Evolutionary conservation across 2,113 vertebrate species (phyloP).

Genomic region (Eurystomus gularis): DNA sequence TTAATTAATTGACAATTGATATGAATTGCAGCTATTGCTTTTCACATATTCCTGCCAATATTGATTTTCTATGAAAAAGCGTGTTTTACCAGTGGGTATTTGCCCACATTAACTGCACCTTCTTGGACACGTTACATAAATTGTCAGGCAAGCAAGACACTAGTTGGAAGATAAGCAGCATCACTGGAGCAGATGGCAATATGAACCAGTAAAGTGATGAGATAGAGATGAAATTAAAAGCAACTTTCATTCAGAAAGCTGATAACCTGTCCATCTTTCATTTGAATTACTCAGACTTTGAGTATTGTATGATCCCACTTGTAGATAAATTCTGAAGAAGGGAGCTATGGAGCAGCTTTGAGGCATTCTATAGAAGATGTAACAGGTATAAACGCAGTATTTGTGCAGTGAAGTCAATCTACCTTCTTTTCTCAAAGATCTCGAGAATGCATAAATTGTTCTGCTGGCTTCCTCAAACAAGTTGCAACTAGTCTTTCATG

Average conservation of each 20-base stretch:
- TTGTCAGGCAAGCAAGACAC: neutral
- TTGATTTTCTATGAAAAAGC: neutral
- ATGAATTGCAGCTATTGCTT: neutral
- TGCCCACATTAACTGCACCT: neutral
- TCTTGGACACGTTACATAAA: neutral
- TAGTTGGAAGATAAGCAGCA: neutral
- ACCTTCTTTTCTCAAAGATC: neutral
- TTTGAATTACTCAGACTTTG: neutral
- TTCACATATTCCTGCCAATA: neutral
- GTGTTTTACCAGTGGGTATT: neutral
- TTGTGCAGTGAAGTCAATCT: neutral
- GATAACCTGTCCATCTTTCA: neutral
- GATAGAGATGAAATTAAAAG: neutral
- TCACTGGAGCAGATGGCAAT: neutral
- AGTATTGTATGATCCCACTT: fast-evolving
- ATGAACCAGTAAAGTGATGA: neutral
- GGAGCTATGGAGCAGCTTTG: neutral
- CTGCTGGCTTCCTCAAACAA: neutral
- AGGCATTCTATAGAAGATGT: neutral
- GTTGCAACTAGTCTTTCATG: constrained; percentile 3
- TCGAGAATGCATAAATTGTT: neutral
- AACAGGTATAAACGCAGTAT: neutral
- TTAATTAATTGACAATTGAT: neutral
- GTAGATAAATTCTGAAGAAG: neutral
- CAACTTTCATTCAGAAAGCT: neutral